Evolutionary conservation across 1,140 invertebrate species (phyloP).

Genomic region (Tyrophagus putrescentiae): DNA sequence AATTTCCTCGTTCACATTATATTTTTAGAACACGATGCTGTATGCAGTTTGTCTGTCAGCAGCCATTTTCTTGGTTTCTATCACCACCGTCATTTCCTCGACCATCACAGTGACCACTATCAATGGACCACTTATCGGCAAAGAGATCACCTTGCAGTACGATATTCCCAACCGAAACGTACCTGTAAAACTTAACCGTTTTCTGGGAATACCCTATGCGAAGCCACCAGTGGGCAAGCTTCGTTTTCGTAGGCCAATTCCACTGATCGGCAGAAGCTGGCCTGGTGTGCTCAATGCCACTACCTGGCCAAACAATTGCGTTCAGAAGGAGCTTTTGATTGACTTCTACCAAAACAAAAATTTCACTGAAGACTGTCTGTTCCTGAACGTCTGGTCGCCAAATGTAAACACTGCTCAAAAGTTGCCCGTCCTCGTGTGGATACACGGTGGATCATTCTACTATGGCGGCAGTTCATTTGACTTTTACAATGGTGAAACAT

Average conservation of each 20-base stretch:
- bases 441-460: slow-evolving; percentile 23
- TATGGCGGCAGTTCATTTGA: background rate
- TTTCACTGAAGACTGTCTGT: slow-evolving; percentile 42
- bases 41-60: too few relatives aligned
- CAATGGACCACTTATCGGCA: background rate
- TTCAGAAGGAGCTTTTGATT: background rate
- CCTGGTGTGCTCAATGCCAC: background rate
- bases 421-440: slow-evolving; percentile 22
- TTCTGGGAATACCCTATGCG: slow-evolving; percentile 29
- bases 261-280: slow-evolving; percentile 23
- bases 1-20: too few relatives aligned
- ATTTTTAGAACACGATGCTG: too few relatives aligned
- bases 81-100: too few relatives aligned
- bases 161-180: background rate
- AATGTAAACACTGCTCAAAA: background rate
- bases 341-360: background rate
- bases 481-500: slow-evolving; percentile 50
- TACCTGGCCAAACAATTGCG: background rate
- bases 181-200: background rate
- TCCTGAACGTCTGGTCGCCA: slow-evolving; percentile 33
- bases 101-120: background rate
- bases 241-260: slow-evolving; percentile 23
- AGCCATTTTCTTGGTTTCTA: too few relatives aligned
- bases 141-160: too few relatives aligned
- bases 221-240: slow-evolving; percentile 24